Conservation (phyloP, 1,140 invertebrate species). For the Pachypeltis micranthus region DNA sequence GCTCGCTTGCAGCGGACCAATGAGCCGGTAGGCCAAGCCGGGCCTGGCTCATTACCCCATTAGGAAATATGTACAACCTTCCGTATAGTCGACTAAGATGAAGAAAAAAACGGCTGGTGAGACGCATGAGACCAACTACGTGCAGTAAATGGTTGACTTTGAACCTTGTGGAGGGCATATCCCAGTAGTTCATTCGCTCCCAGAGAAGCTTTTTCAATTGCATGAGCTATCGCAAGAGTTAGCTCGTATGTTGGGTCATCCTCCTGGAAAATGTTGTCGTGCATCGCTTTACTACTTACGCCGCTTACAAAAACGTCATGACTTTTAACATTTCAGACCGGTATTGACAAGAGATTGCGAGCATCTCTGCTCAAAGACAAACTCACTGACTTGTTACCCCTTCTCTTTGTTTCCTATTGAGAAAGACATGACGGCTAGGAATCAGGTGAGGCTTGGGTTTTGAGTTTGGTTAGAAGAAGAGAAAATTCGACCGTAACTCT, state of each 20-base stretch:
- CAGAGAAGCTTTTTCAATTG: neutral
- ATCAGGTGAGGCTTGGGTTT: neutral
- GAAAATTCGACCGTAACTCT: neutral
- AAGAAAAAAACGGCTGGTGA: too few species aligned
- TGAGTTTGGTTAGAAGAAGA: too few species aligned
- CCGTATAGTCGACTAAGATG: too few species aligned
- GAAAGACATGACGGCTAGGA: neutral
- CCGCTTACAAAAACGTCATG: neutral
- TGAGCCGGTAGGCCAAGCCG: too few species aligned
- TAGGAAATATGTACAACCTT: too few species aligned
- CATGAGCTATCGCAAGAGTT: neutral
- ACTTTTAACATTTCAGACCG: neutral
- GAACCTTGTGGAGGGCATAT: neutral
- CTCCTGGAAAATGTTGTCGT: neutral
- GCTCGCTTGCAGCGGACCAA: too few species aligned
- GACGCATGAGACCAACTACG: too few species aligned
- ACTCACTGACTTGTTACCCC: neutral
- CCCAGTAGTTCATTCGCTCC: neutral
- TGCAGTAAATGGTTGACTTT: neutral
- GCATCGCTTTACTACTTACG: neutral
- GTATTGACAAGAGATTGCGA: conserved; percentile 2
- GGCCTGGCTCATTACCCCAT: too few species aligned
- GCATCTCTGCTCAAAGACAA: neutral
- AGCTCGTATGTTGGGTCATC: too few species aligned
- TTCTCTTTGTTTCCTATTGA: neutral